phyloP scores from a whole-genome alignment of 2,797 vertebrate species.

The Amazona finschi region DNA sequence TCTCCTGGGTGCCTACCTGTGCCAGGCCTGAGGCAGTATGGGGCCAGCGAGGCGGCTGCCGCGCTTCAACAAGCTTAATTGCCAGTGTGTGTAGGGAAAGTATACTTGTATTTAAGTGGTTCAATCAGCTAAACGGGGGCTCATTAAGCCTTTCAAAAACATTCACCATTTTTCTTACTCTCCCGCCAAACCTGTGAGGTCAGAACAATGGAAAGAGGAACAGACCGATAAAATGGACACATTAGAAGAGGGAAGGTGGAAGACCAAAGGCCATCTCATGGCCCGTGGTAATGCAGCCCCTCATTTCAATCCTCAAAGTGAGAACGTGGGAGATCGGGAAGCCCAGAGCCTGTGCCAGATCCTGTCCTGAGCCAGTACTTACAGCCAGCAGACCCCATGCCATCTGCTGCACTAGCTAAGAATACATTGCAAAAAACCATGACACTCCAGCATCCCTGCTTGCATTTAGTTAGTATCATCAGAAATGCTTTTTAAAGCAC shows the following conservation, averaged over 20 bases:
- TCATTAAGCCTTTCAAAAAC: not conserved
- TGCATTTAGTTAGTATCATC: fast-evolving
- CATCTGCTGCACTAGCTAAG: not conserved
- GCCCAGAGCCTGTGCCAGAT: fast-evolving
- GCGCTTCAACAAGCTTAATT: fast-evolving
- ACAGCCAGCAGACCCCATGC: not conserved
- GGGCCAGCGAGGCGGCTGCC: fast-evolving
- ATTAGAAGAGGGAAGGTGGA: not conserved
- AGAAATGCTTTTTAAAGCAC: not conserved
- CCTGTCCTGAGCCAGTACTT: fast-evolving
- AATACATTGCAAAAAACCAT: not conserved
- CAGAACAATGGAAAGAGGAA: not conserved
- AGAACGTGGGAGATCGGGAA: fast-evolving
- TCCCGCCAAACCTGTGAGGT: not conserved
- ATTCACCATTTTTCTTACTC: not conserved
- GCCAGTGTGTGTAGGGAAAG: fast-evolving
- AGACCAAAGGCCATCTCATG: fast-evolving
- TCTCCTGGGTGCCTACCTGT: fast-evolving
- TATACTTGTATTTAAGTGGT: not conserved
- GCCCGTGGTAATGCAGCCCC: fast-evolving
- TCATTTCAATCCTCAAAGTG: not conserved
- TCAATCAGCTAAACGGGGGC: not conserved
- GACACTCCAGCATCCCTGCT: not conserved
- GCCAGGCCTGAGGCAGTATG: fast-evolving
- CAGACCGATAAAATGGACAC: fast-evolving